phyloP scores from a whole-genome alignment of 92 coral and sea anemone species.

The Epizoanthus fatuus region DNA sequence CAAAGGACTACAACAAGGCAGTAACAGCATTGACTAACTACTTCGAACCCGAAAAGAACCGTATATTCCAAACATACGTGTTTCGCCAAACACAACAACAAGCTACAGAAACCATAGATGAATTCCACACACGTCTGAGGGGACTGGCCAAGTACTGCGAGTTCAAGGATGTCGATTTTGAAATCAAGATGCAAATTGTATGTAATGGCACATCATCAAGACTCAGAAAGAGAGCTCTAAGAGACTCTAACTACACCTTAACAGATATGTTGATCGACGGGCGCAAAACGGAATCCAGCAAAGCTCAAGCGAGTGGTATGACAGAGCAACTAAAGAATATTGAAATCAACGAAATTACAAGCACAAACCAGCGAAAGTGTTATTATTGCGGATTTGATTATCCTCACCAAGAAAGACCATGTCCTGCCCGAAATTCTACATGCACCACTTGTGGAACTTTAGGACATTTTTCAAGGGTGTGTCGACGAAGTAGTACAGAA shows the following conservation, averaged over 20 bases:
- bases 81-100: slow-evolving; percentile 16
- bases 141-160: slow-evolving; percentile 29
- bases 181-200: slow-evolving; percentile 25
- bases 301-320: not conserved
- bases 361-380: not conserved
- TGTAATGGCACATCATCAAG: slow-evolving; percentile 27
- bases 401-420: slow-evolving; percentile 39
- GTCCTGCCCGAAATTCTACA: slow-evolving; percentile 26
- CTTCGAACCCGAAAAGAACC: slow-evolving; percentile 42
- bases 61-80: slow-evolving; percentile 13
- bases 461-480: slow-evolving; percentile 31
- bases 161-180: slow-evolving; percentile 3
- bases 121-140: slow-evolving; percentile 46
- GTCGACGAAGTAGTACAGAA: slow-evolving; percentile 9
- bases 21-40: slow-evolving; percentile 34
- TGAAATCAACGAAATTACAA: too few relatives aligned
- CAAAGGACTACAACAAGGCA: slow-evolving; percentile 2
- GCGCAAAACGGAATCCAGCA: slow-evolving; percentile 14
- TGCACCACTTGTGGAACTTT: not conserved
- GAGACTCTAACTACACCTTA: slow-evolving; percentile 9
- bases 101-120: slow-evolving; percentile 34
- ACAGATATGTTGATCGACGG: slow-evolving; percentile 31
- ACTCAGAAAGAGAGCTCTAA: slow-evolving; percentile 14
- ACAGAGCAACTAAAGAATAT: too few relatives aligned
- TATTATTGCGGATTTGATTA: slow-evolving; percentile 36